Conservation (phyloP, 2,797 vertebrate species). For the Hozukius guyotensis region DNA sequence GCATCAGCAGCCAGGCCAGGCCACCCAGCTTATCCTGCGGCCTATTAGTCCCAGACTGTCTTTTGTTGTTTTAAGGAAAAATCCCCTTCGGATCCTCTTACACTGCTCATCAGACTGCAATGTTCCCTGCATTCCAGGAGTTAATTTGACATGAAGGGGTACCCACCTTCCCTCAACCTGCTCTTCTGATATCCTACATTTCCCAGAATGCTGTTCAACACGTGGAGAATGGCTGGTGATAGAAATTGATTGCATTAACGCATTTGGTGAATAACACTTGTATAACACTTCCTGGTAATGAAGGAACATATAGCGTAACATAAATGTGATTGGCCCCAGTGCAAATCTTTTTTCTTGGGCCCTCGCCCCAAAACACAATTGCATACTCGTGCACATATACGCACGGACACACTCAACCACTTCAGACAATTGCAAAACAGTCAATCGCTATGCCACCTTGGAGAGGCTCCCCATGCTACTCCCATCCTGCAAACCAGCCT, state of each 20-base stretch:
- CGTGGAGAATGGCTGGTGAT: too few species aligned
- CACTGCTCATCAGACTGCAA: conserved; percentile 52
- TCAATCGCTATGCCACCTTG: background rate
- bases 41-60: conserved; percentile 50
- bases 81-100: conserved; percentile 21
- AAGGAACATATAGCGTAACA: background rate
- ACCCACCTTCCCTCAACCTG: background rate
- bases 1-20: conserved; percentile 53
- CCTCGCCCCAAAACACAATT: too few species aligned
- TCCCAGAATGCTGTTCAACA: conserved; percentile 17
- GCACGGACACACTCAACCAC: too few species aligned
- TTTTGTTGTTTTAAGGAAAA: conserved; percentile 56
- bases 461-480: background rate
- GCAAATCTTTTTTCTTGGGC: too few species aligned
- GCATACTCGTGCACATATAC: too few species aligned
- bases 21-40: conserved; percentile 59
- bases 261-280: background rate
- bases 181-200: conserved; percentile 3
- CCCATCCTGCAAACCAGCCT: background rate
- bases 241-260: too few species aligned
- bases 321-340: too few species aligned
- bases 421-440: background rate
- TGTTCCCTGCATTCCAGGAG: conserved; percentile 9
- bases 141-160: conserved; percentile 2
- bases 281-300: background rate